A percentile compares a stretch with the other conserved stretches of the same genome.
These are phyloP conservation scores for Anoplopoma fimbria DNA, from an alignment of 2,113 vertebrate genomes.

Conservation along the genomic window DNA sequence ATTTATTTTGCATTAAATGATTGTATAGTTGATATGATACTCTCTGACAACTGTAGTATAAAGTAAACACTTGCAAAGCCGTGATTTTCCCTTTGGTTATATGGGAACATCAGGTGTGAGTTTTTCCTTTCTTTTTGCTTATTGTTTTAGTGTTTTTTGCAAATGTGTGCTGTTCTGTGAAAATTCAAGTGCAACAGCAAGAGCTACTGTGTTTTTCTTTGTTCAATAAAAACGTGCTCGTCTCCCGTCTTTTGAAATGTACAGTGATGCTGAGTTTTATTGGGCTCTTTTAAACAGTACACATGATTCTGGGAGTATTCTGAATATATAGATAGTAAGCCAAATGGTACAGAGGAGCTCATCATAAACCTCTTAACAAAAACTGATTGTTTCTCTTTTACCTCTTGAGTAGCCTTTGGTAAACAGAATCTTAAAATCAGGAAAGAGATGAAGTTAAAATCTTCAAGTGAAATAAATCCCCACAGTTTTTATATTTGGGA, in stretches of 20 bases:
- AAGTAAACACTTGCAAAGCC: constrained; percentile 54
- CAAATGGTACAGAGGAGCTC: not conserved
- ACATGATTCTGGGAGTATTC: not conserved
- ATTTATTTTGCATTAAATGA: constrained; percentile 40
- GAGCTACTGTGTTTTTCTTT: constrained; percentile 75
- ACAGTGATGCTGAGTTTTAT: not conserved
- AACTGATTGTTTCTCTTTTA: not conserved
- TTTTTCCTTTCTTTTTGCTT: constrained; percentile 31
- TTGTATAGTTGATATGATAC: constrained; percentile 23
- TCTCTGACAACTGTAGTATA: constrained; percentile 16
- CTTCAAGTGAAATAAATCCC: not conserved
- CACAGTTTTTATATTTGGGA: not conserved
- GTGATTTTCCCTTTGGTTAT: constrained; percentile 53
- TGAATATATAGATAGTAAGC: not conserved
- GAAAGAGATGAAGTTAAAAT: not conserved
- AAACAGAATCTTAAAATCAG: not conserved
- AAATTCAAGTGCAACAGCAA: constrained; percentile 59
- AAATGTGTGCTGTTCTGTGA: constrained; percentile 71
- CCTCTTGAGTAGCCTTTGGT: not conserved
- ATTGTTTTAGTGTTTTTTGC: constrained; percentile 66
- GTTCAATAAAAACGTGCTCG: constrained; percentile 72
- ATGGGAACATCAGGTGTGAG: constrained; percentile 44
- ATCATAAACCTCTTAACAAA: not conserved
- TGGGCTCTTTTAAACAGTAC: not conserved
- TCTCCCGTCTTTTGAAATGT: constrained; percentile 62